A percentile compares a stretch with the other conserved stretches of the same genome.
Evolutionary conservation across 2,797 vertebrate species (phyloP).

Genomic region (Ctenopoma multispine): DNA sequence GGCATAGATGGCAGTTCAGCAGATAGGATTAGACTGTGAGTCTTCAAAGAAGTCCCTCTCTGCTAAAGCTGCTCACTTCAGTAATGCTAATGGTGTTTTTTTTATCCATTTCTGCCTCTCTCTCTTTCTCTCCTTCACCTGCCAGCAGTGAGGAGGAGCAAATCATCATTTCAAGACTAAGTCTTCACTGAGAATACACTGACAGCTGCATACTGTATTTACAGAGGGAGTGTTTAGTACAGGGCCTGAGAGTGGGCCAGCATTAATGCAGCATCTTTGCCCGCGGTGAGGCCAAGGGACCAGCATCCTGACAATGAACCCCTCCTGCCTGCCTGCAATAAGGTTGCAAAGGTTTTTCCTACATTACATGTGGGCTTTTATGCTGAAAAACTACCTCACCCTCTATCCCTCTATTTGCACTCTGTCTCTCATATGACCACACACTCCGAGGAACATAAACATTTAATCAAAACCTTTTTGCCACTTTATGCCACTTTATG

Average conservation of each 20-base stretch:
- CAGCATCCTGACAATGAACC: constrained; percentile 37
- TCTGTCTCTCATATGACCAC: constrained; percentile 20
- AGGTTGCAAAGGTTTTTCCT: background rate
- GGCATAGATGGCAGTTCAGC: constrained; percentile 66
- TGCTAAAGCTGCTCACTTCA: constrained; percentile 68
- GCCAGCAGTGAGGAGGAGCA: constrained; percentile 16
- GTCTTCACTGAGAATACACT: constrained; percentile 39
- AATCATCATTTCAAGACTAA: constrained; percentile 49
- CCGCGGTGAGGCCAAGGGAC: constrained; percentile 66
- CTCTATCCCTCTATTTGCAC: constrained; percentile 13
- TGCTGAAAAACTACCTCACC: constrained; percentile 10
- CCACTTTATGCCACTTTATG: constrained; percentile 38
- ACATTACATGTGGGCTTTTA: constrained; percentile 43
- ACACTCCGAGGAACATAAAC: constrained; percentile 41
- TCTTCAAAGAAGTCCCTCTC: constrained; percentile 80
- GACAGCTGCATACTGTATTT: constrained; percentile 63
- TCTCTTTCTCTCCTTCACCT: constrained; percentile 24
- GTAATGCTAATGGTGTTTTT: constrained; percentile 65
- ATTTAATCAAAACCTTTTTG: constrained; percentile 52
- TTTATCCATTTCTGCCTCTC: constrained; percentile 17
- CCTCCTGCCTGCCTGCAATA: constrained; percentile 33
- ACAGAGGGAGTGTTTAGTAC: constrained; percentile 59
- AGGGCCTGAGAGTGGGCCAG: constrained; percentile 39
- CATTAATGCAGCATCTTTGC: constrained; percentile 68
- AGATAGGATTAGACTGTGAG: constrained; percentile 80